These are phyloP conservation scores for Periophthalmus magnuspinnatus DNA, from an alignment of 2,797 vertebrate species.

Conservation along the genomic window DNA sequence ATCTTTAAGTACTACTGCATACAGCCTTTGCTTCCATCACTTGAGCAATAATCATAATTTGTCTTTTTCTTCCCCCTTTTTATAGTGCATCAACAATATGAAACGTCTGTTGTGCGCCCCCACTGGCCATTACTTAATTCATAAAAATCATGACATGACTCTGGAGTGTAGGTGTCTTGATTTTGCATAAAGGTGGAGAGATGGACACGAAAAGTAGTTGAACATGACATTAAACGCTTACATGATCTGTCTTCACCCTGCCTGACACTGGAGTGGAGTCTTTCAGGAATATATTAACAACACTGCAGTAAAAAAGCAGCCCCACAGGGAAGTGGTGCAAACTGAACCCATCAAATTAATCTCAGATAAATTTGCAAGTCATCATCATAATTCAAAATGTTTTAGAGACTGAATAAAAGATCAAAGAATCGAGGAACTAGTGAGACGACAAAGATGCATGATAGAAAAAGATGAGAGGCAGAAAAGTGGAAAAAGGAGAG, in stretches of 20 bases:
- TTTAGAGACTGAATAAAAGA: slow-evolving; percentile 61
- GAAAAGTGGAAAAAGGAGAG: slow-evolving; percentile 17
- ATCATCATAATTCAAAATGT: slow-evolving; percentile 61
- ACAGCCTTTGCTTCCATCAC: neutral
- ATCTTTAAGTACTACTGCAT: neutral
- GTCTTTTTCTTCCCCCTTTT: neutral
- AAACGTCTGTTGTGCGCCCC: neutral
- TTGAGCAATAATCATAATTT: neutral
- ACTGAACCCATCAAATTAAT: slow-evolving; percentile 60
- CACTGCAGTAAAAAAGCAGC: slow-evolving; percentile 50
- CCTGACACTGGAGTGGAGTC: slow-evolving; percentile 31
- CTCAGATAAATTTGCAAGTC: slow-evolving; percentile 62
- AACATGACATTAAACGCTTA: slow-evolving; percentile 15
- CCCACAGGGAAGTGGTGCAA: slow-evolving; percentile 47
- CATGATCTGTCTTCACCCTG: slow-evolving; percentile 29
- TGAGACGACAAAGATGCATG: slow-evolving; percentile 51
- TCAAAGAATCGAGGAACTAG: slow-evolving; percentile 50
- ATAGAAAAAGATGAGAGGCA: slow-evolving; percentile 32
- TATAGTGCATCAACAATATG: neutral
- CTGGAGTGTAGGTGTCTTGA: neutral
- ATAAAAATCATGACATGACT: neutral
- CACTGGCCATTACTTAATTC: neutral
- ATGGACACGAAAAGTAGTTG: slow-evolving; percentile 11
- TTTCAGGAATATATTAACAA: slow-evolving; percentile 58
- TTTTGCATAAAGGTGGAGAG: neutral